Conservation (phyloP, 2,113 vertebrate genomes). For the Gymnobelideus leadbeateri region DNA sequence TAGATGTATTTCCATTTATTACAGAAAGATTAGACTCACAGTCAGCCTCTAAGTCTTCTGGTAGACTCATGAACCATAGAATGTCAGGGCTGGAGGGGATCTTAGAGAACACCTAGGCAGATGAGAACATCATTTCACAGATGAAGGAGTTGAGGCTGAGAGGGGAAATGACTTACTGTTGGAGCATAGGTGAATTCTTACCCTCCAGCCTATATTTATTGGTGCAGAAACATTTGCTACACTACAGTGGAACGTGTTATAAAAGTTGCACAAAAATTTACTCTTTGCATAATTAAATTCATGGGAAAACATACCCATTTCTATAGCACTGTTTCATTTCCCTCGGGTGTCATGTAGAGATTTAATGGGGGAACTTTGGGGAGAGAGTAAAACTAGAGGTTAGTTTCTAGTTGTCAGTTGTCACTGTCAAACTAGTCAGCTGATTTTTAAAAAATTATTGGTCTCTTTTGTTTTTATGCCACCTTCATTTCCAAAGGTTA, state of each 20-base stretch:
- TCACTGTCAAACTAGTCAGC: neutral
- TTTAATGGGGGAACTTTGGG: neutral
- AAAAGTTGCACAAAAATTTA: neutral
- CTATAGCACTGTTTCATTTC: neutral
- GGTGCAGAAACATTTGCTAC: neutral
- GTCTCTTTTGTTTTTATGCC: neutral
- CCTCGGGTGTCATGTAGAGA: neutral
- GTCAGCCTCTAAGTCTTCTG: neutral
- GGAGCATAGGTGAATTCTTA: slow-evolving; percentile 6
- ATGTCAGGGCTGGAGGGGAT: neutral
- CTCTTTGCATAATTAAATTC: neutral
- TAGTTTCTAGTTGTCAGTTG: neutral
- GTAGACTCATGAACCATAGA: neutral
- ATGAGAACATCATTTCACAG: slow-evolving; percentile 11
- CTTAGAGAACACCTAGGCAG: slow-evolving; percentile 5
- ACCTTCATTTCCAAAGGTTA: neutral
- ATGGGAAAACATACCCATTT: neutral
- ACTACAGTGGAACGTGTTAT: neutral
- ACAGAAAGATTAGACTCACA: neutral
- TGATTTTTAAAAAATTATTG: neutral
- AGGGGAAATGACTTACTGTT: neutral
- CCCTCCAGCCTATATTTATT: neutral
- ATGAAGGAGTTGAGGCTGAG: neutral
- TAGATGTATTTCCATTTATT: neutral
- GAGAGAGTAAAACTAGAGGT: neutral